A percentile compares a stretch with the other conserved stretches of the same genome.
Conservation (phyloP, 2,888 invertebrate genomes). For the Lochmaea capreae region DNA sequence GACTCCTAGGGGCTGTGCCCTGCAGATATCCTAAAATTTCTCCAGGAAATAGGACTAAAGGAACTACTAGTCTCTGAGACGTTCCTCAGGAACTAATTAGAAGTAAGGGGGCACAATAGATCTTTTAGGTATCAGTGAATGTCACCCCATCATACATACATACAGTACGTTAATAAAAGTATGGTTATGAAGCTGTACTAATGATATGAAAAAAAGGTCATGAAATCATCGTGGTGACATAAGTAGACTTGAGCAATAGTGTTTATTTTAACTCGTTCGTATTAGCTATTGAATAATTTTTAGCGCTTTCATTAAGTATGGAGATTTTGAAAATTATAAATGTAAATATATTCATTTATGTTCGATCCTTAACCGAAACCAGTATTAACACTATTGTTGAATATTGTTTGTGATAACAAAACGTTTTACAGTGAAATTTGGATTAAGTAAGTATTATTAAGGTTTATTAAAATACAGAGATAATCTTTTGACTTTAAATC, state of each 20-base stretch:
- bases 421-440: background rate
- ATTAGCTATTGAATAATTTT: background rate
- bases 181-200: background rate
- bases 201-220: conserved; percentile 1
- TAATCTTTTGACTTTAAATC: background rate
- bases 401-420: too few relatives aligned
- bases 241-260: background rate
- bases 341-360: background rate
- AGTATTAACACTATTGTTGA: background rate
- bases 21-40: too few relatives aligned
- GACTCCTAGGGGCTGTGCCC: too few relatives aligned
- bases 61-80: too few relatives aligned
- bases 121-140: too few relatives aligned
- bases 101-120: too few relatives aligned
- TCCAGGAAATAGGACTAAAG: too few relatives aligned
- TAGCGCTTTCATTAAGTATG: background rate
- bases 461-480: background rate
- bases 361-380: background rate
- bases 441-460: background rate
- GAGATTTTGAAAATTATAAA: background rate
- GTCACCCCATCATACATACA: too few relatives aligned
- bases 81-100: too few relatives aligned
- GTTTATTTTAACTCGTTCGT: background rate
- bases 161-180: background rate
- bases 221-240: background rate